These are phyloP conservation scores for Caretta caretta DNA, from an alignment of 2,113 vertebrate genomes.

Conservation along the genomic window DNA sequence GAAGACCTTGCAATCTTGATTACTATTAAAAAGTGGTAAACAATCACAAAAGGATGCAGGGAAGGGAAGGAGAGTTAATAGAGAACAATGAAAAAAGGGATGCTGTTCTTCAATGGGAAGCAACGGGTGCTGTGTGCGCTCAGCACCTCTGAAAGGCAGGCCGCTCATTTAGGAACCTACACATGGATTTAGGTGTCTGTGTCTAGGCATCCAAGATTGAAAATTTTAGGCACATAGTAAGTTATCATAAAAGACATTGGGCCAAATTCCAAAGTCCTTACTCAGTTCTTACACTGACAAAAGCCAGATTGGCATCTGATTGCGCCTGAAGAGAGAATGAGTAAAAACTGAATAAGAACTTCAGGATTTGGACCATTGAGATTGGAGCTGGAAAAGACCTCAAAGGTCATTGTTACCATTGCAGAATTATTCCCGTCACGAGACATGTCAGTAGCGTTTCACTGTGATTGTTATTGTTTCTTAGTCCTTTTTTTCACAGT, in stretches of 20 bases:
- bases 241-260: neutral
- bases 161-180: neutral
- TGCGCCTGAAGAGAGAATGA: neutral
- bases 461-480: neutral
- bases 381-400: neutral
- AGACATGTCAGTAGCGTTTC: neutral
- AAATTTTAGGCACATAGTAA: neutral
- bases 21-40: neutral
- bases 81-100: neutral
- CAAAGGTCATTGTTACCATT: neutral
- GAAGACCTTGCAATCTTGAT: neutral
- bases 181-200: neutral
- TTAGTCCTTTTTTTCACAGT: neutral
- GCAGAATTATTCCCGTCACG: neutral
- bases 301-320: neutral
- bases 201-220: neutral
- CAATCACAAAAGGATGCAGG: neutral
- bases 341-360: neutral
- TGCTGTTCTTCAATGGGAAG: neutral
- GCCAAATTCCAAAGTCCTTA: neutral
- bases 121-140: neutral
- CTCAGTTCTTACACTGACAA: neutral
- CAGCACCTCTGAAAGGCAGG: neutral
- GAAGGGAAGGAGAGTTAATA: neutral
- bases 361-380: neutral